Evolutionary conservation across 2,888 invertebrate genomes (phyloP).

Genomic region (Ochlodes sylvanus): DNA sequence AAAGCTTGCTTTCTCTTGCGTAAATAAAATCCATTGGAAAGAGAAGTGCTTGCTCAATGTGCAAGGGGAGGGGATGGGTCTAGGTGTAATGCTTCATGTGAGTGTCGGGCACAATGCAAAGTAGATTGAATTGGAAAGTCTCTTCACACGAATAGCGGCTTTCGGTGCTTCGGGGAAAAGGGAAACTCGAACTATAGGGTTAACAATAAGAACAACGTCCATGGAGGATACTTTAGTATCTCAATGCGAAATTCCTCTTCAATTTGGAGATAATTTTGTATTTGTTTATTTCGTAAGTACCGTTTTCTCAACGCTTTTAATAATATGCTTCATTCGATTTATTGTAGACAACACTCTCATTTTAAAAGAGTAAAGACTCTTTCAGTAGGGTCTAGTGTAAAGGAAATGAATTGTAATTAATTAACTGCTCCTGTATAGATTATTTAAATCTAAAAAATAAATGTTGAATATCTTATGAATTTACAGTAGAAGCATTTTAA

Average conservation of each 20-base stretch:
- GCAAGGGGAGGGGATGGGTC: slow-evolving; percentile 64
- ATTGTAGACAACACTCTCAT: too few relatives aligned
- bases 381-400: too few relatives aligned
- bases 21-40: slow-evolving; percentile 82
- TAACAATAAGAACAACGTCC: slow-evolving; percentile 74
- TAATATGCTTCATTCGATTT: too few relatives aligned
- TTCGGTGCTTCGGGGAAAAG: slow-evolving; percentile 72
- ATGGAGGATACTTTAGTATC: slow-evolving; percentile 52
- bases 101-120: slow-evolving; percentile 82
- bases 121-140: slow-evolving; percentile 84
- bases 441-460: too few relatives aligned
- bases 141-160: slow-evolving; percentile 74
- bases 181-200: slow-evolving; percentile 69
- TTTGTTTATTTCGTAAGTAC: slow-evolving; percentile 32
- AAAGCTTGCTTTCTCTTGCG: slow-evolving; percentile 83
- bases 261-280: slow-evolving; percentile 44
- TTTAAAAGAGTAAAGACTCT: too few relatives aligned
- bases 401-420: too few relatives aligned
- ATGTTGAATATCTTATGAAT: too few relatives aligned
- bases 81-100: slow-evolving; percentile 84
- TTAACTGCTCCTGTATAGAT: too few relatives aligned
- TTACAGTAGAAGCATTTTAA: too few relatives aligned
- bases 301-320: not conserved
- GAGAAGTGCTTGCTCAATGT: slow-evolving; percentile 74
- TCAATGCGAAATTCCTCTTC: slow-evolving; percentile 41